These are phyloP conservation scores for Malaclemys terrapin DNA, from an alignment of 2,113 vertebrate species.

Conservation along the genomic window DNA sequence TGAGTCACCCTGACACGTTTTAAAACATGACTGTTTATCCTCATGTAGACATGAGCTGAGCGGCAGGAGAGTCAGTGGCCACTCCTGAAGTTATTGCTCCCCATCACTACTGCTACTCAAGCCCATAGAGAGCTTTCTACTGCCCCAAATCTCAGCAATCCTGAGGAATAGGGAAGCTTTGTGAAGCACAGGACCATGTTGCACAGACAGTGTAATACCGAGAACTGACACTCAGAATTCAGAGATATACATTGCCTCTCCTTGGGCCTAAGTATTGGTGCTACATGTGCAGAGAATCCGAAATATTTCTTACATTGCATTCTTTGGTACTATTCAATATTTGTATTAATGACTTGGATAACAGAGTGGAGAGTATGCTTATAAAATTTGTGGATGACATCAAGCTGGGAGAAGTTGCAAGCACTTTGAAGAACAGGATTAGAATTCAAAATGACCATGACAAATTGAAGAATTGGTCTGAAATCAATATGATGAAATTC, in stretches of 20 bases:
- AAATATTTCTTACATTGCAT: background rate
- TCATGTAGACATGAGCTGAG: background rate
- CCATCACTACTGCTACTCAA: background rate
- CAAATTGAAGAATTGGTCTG: too few relatives aligned
- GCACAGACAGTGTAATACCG: background rate
- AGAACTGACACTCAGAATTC: background rate
- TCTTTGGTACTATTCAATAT: background rate
- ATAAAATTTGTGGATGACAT: too few relatives aligned
- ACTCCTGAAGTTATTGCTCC: background rate
- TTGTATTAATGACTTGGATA: background rate
- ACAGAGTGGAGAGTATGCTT: too few relatives aligned
- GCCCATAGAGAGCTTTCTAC: too few relatives aligned
- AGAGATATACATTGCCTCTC: background rate
- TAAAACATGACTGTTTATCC: too few relatives aligned
- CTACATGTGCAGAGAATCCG: background rate
- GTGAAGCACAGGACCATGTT: background rate
- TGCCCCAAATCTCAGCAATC: background rate
- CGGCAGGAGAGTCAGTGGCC: background rate
- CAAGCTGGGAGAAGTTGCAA: too few relatives aligned
- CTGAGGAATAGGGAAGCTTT: slow-evolving; percentile 1
- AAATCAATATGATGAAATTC: too few relatives aligned
- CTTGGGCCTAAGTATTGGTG: background rate
- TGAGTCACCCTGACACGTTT: too few relatives aligned
- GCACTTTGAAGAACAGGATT: too few relatives aligned
- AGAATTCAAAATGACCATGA: too few relatives aligned